These are phyloP conservation scores for Oxyura jamaicensis DNA, from an alignment of 2,113 vertebrate species.

Conservation along the genomic window DNA sequence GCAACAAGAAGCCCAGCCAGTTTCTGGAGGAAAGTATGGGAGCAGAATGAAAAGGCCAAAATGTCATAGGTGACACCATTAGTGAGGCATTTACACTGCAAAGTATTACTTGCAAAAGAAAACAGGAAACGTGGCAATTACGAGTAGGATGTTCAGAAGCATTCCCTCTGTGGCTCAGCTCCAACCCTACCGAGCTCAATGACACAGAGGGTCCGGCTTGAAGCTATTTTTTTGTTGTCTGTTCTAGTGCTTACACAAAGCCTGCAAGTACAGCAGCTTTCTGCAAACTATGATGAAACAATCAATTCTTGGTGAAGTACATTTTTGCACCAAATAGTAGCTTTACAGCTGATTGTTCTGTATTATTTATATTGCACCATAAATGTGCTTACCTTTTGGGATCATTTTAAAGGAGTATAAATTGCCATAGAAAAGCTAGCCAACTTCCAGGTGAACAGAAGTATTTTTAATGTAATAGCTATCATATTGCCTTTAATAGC, in stretches of 20 bases:
- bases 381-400: not conserved
- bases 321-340: not conserved
- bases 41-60: conserved; percentile 30
- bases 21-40: not conserved
- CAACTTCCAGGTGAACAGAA: not conserved
- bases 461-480: not conserved
- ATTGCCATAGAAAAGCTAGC: not conserved
- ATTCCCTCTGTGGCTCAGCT: not conserved
- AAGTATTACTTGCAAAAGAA: conserved; percentile 31
- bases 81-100: not conserved
- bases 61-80: conserved; percentile 8
- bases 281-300: not conserved
- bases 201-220: not conserved
- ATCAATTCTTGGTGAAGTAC: not conserved
- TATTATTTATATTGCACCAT: not conserved
- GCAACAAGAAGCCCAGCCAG: not conserved
- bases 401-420: not conserved
- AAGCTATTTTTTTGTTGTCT: not conserved
- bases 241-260: not conserved
- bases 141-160: not conserved
- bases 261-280: not conserved
- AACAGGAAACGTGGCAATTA: conserved; percentile 21
- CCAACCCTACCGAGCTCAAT: not conserved
- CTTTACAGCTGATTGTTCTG: not conserved
- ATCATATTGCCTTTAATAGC: not conserved